Conservation (phyloP, 2,888 invertebrate species). For the Hypselothyrea guttata region DNA sequence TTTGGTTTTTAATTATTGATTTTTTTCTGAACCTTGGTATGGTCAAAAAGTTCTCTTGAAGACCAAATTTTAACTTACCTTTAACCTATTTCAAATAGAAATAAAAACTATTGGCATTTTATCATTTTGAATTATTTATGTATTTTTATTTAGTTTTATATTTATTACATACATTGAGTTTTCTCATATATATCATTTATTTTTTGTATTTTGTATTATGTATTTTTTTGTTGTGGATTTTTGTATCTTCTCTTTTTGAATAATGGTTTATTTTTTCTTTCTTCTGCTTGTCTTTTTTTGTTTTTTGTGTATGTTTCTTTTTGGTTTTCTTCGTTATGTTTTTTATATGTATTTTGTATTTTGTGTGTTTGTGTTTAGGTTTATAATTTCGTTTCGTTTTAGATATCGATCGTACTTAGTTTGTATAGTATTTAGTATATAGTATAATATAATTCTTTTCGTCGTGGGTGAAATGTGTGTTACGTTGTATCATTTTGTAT, state of each 20-base stretch:
- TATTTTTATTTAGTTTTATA: slow-evolving; percentile 71
- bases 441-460: slow-evolving; percentile 65
- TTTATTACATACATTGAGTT: slow-evolving; percentile 79
- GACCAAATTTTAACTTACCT: too few species aligned
- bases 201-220: slow-evolving; percentile 23
- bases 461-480: slow-evolving; percentile 75
- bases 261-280: slow-evolving; percentile 18
- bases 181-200: slow-evolving; percentile 65
- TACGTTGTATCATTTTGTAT: slow-evolving; percentile 38
- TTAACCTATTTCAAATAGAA: too few species aligned
- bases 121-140: slow-evolving; percentile 65
- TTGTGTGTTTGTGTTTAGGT: slow-evolving; percentile 53
- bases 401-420: slow-evolving; percentile 73
- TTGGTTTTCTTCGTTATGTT: too few species aligned
- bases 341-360: slow-evolving; percentile 29
- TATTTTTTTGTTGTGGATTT: slow-evolving; percentile 28
- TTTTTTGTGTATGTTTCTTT: slow-evolving; percentile 16
- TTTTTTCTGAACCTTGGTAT: too few species aligned
- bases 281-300: slow-evolving; percentile 35
- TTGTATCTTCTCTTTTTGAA: slow-evolving; percentile 20
- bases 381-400: slow-evolving; percentile 70
- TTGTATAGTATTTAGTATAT: slow-evolving; percentile 65
- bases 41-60: too few species aligned
- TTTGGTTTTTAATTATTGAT: too few species aligned
- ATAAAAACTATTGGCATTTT: not conserved